Base-by-base conservation (phyloP, 2,113 vertebrate genomes). In the Channa maculata region DNA sequence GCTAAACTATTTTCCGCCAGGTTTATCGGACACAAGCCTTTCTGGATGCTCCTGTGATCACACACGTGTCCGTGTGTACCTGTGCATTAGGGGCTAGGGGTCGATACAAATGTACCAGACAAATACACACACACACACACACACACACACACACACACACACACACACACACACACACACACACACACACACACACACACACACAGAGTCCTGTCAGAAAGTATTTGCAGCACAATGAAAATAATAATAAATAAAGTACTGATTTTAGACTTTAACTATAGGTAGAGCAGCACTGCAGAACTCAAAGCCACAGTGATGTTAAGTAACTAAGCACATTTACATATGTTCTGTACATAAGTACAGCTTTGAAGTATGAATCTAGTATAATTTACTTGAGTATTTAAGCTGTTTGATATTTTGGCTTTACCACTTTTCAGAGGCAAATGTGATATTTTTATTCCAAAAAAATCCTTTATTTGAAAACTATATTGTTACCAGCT, bases 41-140 rank as follows among this genome's bases (percentile, higher is more conserved):
- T 71, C 48, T 63, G 50, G 8, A 69, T 38, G 38, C 68, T 61
- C 12, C 51, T 55, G 61, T 24, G 24, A 24, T 24, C 61, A 71
- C 66, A 72, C 65, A 11, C 65, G 65, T 46, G 5, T n/a, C n/a
- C n/a, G n/a, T 24, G 74, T 66, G 64, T 71, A 68, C 55, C 34
- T 74, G 49, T 38, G 24, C 15, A 39, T 5, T 34, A 38, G 5
- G 38, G 24, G 24, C 24, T 24, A 24, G 1, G 15, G 60, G 62
- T 14, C 8, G 33, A 54, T 44, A 48, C 0, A 61, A 36, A 10
- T 58, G 46, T 8, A 54, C 36, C 24, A 55, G 43, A 54, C 37
- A 66, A n/a, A 8, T 54, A 51, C 65, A 48, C 34, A n/a, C 10
- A 39, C 38, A 44, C 34, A 57, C 53, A 24, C 3, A n/a, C 11